A percentile compares a stretch with the other conserved stretches of the same genome.
Conservation (phyloP, 2,888 invertebrate species). For the Achlya flavicornis region DNA sequence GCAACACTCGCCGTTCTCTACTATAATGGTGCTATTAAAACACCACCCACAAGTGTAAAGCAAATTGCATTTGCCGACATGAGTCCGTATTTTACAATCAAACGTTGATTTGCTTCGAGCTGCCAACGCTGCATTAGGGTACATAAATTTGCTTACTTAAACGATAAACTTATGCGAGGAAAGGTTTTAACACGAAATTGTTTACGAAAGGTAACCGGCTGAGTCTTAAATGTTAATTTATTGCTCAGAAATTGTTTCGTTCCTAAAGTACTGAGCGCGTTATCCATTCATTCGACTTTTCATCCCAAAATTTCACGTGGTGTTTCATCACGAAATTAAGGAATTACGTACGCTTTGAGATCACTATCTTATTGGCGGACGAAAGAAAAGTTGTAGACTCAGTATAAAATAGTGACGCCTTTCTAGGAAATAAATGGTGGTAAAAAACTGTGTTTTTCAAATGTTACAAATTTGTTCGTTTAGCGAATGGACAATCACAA, state of each 20-base stretch:
- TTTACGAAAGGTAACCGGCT: conserved; percentile 58
- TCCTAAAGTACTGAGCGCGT: conserved; percentile 33
- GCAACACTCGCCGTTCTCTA: conserved; percentile 70
- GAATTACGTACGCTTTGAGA: conserved; percentile 66
- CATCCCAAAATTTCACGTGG: neutral
- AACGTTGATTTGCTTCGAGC: conserved; percentile 77
- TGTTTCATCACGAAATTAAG: conserved; percentile 37
- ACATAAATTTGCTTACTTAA: conserved; percentile 76
- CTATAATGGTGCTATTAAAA: conserved; percentile 78
- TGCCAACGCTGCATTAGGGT: conserved; percentile 75
- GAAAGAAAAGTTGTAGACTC: conserved; percentile 69
- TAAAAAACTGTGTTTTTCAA: conserved; percentile 53
- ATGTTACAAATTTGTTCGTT: conserved; percentile 54
- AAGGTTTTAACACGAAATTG: conserved; percentile 63
- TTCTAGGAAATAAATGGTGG: conserved; percentile 61
- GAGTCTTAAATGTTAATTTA: conserved; percentile 67
- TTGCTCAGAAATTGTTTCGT: conserved; percentile 45
- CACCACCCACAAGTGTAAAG: conserved; percentile 78
- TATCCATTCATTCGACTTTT: conserved; percentile 33
- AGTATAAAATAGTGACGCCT: too few species aligned
- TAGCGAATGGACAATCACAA: conserved; percentile 61
- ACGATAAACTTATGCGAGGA: conserved; percentile 66
- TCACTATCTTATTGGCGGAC: conserved; percentile 68
- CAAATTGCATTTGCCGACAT: conserved; percentile 79
- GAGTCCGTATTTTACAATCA: conserved; percentile 77